These are phyloP conservation scores for Aphelinus certus DNA, from an alignment of 1,140 invertebrate species.

Conservation along the genomic window DNA sequence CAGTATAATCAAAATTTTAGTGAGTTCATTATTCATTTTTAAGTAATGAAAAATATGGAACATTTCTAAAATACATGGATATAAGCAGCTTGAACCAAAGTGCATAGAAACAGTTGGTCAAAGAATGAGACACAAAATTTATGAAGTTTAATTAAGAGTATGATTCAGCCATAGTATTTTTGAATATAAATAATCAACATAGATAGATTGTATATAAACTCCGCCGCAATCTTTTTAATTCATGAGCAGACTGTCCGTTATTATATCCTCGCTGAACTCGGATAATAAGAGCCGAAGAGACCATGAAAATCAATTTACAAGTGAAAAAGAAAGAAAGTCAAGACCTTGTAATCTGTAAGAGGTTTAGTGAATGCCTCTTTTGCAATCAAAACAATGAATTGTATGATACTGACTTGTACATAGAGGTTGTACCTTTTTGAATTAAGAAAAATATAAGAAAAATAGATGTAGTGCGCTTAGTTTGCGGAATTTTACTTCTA, in stretches of 20 bases:
- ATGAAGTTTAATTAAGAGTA: constrained; percentile 6
- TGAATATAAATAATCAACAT: constrained; percentile 1
- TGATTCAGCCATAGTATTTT: constrained; percentile 24
- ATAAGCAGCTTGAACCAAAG: neutral
- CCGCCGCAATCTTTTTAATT: constrained; percentile 9
- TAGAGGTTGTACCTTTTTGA: constrained; percentile 32
- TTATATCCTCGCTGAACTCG: constrained; percentile 5
- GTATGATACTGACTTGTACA: constrained; percentile 33
- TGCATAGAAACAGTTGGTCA: neutral
- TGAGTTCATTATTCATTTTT: constrained; percentile 1
- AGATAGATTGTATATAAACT: constrained; percentile 31
- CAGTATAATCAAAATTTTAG: neutral
- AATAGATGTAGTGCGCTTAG: constrained; percentile 7
- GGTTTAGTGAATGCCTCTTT: constrained; percentile 18
- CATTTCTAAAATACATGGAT: neutral
- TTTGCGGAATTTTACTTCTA: constrained; percentile 9
- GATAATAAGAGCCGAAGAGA: neutral
- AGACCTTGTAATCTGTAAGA: neutral
- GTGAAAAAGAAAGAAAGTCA: neutral
- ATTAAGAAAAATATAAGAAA: constrained; percentile 19
- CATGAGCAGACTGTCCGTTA: constrained; percentile 2
- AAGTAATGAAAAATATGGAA: neutral
- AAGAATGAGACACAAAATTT: neutral
- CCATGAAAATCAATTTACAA: neutral
- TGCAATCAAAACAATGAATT: constrained; percentile 30